These are phyloP conservation scores for Campoletis raptor DNA, from an alignment of 2,888 invertebrate genomes.

Conservation along the genomic window DNA sequence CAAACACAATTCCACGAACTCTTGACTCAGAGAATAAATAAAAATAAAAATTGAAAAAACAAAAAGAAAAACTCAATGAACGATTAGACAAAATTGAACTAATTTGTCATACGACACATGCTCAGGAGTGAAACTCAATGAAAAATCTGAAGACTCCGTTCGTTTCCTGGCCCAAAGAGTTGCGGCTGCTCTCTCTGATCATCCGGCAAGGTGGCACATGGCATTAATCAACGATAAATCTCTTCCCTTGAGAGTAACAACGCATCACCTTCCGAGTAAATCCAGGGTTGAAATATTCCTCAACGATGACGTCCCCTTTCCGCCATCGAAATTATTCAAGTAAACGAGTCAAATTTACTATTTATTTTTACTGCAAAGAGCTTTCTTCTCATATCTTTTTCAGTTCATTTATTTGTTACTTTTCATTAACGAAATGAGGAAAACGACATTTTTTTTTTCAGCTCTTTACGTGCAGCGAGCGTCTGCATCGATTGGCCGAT, in stretches of 20 bases:
- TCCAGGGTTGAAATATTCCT: neutral
- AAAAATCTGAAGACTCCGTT: neutral
- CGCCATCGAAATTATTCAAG: conserved; percentile 6
- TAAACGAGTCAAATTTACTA: neutral
- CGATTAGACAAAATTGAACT: neutral
- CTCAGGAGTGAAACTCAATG: neutral
- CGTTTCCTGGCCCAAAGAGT: neutral
- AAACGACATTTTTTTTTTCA: neutral
- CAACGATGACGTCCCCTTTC: neutral
- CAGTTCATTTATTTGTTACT: neutral
- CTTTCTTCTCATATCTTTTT: neutral
- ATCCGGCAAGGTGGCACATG: conserved; percentile 11
- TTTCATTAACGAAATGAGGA: neutral
- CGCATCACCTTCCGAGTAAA: neutral
- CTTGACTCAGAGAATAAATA: neutral
- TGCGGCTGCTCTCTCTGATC: neutral
- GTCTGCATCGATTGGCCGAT: neutral
- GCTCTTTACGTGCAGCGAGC: neutral
- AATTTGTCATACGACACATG: neutral
- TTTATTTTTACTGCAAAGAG: neutral
- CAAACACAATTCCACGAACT: neutral
- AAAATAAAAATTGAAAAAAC: neutral
- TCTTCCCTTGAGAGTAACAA: neutral
- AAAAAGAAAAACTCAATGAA: too few species aligned
- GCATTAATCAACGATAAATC: neutral